Evolutionary conservation across 2,113 vertebrate genomes (phyloP).

Genomic region (Nothocercus nigrocapillus): DNA sequence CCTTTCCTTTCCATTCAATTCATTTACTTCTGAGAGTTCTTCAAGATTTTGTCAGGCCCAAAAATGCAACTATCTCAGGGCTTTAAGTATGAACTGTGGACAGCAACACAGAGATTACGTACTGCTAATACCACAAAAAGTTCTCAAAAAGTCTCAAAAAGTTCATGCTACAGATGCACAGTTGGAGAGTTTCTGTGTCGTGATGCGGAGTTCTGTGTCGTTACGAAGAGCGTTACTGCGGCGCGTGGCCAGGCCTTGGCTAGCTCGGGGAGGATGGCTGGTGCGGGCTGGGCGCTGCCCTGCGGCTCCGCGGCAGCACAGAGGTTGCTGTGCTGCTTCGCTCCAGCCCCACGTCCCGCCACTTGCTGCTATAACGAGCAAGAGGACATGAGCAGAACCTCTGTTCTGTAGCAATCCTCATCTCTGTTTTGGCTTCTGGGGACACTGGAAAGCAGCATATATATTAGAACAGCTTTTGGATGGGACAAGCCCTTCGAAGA

Average conservation of each 20-base stretch:
- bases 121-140: neutral
- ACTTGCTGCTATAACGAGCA: neutral
- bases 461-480: neutral
- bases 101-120: neutral
- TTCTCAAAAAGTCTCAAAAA: neutral
- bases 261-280: neutral
- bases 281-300: neutral
- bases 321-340: neutral
- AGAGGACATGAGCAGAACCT: neutral
- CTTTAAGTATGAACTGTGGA: neutral
- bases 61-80: neutral
- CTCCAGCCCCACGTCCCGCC: neutral
- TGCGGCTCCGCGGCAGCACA: neutral
- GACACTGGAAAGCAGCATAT: neutral
- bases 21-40: neutral
- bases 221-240: neutral
- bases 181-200: neutral
- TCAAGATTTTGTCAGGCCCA: neutral
- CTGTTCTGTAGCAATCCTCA: neutral
- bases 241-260: neutral
- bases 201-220: constrained; percentile 7
- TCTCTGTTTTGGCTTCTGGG: neutral
- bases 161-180: neutral
- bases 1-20: neutral
- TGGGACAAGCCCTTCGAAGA: neutral